A percentile compares a stretch with the other conserved stretches of the same genome.
Evolutionary conservation across 2,113 vertebrate genomes (phyloP).

Genomic region (Catagonus wagneri): DNA sequence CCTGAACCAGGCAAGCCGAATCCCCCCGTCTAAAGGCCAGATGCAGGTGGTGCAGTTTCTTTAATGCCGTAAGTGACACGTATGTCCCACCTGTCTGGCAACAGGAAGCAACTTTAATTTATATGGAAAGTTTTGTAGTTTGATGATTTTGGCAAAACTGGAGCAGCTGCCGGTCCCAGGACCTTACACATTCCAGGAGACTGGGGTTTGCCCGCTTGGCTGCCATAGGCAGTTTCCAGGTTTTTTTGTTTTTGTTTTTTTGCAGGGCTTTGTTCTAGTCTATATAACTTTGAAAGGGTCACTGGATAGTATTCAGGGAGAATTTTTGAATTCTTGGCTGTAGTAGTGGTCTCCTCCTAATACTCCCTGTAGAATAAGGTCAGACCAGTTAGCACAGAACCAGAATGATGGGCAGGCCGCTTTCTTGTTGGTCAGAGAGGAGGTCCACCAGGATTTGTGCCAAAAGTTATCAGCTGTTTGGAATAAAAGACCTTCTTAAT

Average conservation of each 20-base stretch:
- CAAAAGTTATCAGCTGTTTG: conserved; percentile 8
- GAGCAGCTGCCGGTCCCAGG: neutral
- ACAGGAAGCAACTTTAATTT: neutral
- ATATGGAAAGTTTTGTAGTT: conserved; percentile 8
- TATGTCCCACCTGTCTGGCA: neutral
- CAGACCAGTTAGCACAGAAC: conserved; percentile 28
- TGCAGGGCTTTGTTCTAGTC: neutral
- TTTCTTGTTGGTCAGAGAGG: neutral
- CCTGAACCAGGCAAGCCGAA: neutral
- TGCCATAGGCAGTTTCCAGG: neutral
- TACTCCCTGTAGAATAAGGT: neutral
- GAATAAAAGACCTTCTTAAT: conserved; percentile 29
- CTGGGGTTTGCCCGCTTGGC: neutral
- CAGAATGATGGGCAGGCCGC: neutral
- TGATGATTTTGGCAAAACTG: conserved; percentile 11
- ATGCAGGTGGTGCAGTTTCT: neutral
- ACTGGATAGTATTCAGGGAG: neutral
- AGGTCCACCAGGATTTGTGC: conserved; percentile 1
- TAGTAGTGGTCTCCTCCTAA: neutral
- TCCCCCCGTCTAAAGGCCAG: conserved; percentile 22
- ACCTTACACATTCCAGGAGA: neutral
- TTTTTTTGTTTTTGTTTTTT: neutral
- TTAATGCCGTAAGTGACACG: neutral
- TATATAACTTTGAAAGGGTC: neutral
- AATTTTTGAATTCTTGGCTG: conserved; percentile 24